Conservation (phyloP, 2,888 invertebrate genomes). For the Tillus elongatus region DNA sequence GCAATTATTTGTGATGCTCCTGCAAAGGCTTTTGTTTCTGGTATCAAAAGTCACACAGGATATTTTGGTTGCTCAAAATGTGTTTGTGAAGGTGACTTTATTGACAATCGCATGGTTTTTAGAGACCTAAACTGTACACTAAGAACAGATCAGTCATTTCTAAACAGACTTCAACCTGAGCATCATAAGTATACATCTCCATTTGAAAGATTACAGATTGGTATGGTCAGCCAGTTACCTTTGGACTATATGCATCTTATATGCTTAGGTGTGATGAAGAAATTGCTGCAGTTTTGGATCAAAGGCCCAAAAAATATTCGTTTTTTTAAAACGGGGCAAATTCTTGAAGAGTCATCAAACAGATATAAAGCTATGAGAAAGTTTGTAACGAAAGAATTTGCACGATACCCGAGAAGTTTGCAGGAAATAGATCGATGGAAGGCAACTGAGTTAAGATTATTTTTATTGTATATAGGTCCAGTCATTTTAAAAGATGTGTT, state of each 20-base stretch:
- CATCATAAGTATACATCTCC: slow-evolving; percentile 19
- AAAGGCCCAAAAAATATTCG: too few species aligned
- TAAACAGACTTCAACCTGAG: slow-evolving; percentile 16
- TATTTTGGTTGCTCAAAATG: slow-evolving; percentile 22
- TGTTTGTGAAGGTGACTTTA: slow-evolving; percentile 18
- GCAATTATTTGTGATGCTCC: slow-evolving; percentile 23
- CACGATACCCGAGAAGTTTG: too few species aligned
- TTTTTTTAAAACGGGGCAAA: too few species aligned
- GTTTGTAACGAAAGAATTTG: too few species aligned
- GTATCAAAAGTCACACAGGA: slow-evolving; percentile 20
- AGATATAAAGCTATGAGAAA: too few species aligned
- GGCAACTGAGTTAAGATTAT: too few species aligned
- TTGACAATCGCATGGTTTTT: slow-evolving; percentile 19
- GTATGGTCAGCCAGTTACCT: slow-evolving; percentile 20
- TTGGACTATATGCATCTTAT: slow-evolving; percentile 22
- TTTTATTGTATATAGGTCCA: too few species aligned
- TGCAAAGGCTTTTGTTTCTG: slow-evolving; percentile 20
- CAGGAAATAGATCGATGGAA: too few species aligned
- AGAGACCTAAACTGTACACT: slow-evolving; percentile 15
- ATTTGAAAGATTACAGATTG: slow-evolving; percentile 17
- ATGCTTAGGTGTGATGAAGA: slow-evolving; percentile 22
- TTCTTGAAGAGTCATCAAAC: too few species aligned
- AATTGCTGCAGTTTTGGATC: too few species aligned
- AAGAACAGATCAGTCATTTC: slow-evolving; percentile 21
- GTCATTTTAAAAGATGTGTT: too few species aligned